A percentile compares a stretch with the other conserved stretches of the same genome.
phyloP scores from a whole-genome alignment of 2,113 vertebrate species.

The Blennius ocellaris region DNA sequence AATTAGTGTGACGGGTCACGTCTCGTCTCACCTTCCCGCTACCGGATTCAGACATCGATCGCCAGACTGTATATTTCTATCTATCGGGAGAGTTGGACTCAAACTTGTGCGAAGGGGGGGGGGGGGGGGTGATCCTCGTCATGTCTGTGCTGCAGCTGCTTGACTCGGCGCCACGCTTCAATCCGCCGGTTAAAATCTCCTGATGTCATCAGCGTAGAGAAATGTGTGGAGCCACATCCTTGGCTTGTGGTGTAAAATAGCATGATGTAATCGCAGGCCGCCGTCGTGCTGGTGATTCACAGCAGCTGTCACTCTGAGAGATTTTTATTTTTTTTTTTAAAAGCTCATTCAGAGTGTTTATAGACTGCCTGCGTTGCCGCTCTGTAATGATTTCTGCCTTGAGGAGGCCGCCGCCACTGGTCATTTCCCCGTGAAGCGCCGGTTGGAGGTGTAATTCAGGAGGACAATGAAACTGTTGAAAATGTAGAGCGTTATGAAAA shows the following conservation, averaged over 20 bases:
- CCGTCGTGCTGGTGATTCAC: constrained; percentile 50
- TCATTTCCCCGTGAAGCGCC: constrained; percentile 25
- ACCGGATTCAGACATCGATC: constrained; percentile 33
- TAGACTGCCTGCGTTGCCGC: constrained; percentile 45
- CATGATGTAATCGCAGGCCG: constrained; percentile 9
- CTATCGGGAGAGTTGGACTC: constrained; percentile 36
- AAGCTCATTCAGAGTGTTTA: constrained; percentile 48
- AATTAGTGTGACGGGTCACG: constrained; percentile 26
- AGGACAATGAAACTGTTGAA: constrained; percentile 5
- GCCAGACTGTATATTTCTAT: constrained; percentile 36
- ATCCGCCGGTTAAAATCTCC: constrained; percentile 31
- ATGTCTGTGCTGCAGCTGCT: constrained; percentile 37
- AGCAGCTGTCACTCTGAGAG: constrained; percentile 25
- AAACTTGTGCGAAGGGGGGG: constrained; percentile 30
- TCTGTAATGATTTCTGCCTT: constrained; percentile 40
- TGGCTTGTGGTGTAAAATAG: constrained; percentile 4
- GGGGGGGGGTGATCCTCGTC: constrained; percentile 23
- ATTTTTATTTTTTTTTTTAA: constrained; percentile 21
- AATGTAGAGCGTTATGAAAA: background rate
- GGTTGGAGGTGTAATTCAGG: constrained; percentile 24
- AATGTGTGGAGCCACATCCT: constrained; percentile 8
- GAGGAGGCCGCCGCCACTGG: constrained; percentile 22
- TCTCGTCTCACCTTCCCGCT: constrained; percentile 10
- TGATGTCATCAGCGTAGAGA: constrained; percentile 22
- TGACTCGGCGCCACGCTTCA: constrained; percentile 33